Conservation (phyloP, 1,140 invertebrate genomes). For the Coptotermes formosanus region DNA sequence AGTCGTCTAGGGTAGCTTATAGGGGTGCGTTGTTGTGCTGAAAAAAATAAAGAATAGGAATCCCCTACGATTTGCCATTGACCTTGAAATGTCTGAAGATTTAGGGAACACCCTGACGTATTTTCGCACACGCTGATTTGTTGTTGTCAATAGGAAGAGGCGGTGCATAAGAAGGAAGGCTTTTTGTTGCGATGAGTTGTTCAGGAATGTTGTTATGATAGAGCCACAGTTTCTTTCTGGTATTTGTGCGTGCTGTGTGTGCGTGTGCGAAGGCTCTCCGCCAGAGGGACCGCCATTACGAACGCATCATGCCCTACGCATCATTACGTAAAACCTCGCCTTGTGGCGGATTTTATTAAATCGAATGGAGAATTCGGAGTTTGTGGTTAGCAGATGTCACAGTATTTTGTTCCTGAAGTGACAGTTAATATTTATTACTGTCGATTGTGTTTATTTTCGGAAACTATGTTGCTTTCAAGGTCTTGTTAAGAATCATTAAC, state of each 20-base stretch:
- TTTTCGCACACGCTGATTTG: constrained; percentile 17
- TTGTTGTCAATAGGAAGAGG: neutral
- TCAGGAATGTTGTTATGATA: neutral
- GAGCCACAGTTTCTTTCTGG: neutral
- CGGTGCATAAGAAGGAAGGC: neutral
- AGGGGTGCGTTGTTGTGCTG: constrained; percentile 1
- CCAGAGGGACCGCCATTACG: constrained; percentile 4
- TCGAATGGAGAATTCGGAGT: neutral
- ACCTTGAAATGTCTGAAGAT: neutral
- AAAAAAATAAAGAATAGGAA: constrained; percentile 5
- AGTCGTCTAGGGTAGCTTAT: neutral
- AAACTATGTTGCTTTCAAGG: neutral
- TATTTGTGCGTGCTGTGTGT: neutral
- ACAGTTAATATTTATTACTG: too few relatives aligned
- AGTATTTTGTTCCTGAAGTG: too few relatives aligned
- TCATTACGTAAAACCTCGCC: neutral
- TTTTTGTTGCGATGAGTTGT: constrained; percentile 1
- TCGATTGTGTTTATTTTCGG: neutral
- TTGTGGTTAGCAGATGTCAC: neutral
- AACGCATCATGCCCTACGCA: constrained; percentile 17
- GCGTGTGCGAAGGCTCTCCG: neutral
- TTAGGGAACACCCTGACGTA: neutral
- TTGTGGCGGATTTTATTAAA: neutral
- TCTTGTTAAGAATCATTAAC: neutral
- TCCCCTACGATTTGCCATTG: constrained; percentile 8